A percentile compares a stretch with the other conserved stretches of the same genome.
These are phyloP conservation scores for Tenualosa ilisha DNA, from an alignment of 2,797 vertebrate genomes.

Conservation along the genomic window DNA sequence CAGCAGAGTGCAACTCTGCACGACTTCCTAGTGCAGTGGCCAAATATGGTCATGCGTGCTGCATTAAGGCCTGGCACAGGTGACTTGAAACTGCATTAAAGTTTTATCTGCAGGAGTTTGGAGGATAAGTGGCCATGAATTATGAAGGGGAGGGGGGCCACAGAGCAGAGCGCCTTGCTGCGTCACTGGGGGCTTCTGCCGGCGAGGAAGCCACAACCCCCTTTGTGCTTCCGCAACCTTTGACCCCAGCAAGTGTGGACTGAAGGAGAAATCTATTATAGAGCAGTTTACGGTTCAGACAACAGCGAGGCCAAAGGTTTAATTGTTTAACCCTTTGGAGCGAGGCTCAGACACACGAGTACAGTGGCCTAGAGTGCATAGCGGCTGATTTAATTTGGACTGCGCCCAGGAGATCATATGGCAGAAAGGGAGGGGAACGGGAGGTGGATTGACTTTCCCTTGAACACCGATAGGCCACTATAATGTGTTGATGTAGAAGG, in stretches of 20 bases:
- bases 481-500: not conserved
- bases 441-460: constrained; percentile 6
- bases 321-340: constrained; percentile 56
- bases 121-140: constrained; percentile 70
- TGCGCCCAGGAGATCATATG: not conserved
- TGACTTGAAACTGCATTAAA: constrained; percentile 77
- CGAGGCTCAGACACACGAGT: constrained; percentile 34
- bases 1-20: constrained; percentile 61
- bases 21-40: not conserved
- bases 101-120: constrained; percentile 70
- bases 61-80: constrained; percentile 50
- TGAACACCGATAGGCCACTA: not conserved
- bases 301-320: constrained; percentile 55
- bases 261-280: constrained; percentile 34
- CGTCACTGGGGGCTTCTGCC: constrained; percentile 5
- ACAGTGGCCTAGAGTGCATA: constrained; percentile 38
- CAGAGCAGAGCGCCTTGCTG: constrained; percentile 36
- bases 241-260: constrained; percentile 48
- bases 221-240: constrained; percentile 54
- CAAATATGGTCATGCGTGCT: constrained; percentile 33
- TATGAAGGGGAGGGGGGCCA: constrained; percentile 62
- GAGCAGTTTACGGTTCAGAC: constrained; percentile 31
- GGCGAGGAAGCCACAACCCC: constrained; percentile 39
- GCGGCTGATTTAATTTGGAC: constrained; percentile 34
- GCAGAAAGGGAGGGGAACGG: not conserved